These are phyloP conservation scores for Ormyrus thymus DNA, from an alignment of 2,888 invertebrate genomes.

Conservation along the genomic window DNA sequence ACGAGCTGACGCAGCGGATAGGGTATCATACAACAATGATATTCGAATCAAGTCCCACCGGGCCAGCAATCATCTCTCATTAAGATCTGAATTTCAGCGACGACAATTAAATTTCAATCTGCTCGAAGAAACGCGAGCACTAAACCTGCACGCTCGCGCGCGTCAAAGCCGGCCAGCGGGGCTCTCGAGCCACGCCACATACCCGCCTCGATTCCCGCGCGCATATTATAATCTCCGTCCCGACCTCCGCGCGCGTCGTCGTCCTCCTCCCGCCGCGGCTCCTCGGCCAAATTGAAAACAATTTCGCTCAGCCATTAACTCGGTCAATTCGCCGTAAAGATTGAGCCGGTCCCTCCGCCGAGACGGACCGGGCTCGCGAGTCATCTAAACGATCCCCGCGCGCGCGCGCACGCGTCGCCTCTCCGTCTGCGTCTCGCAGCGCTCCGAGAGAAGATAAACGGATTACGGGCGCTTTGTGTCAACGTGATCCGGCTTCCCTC, in stretches of 20 bases:
- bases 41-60: too few relatives aligned
- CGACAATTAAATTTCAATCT: too few relatives aligned
- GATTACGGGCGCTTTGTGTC: conserved; percentile 75
- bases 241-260: neutral
- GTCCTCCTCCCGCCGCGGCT: neutral
- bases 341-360: neutral
- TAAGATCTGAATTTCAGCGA: too few relatives aligned
- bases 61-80: too few relatives aligned
- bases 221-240: neutral
- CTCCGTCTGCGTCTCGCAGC: conserved; percentile 57
- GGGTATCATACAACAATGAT: too few relatives aligned
- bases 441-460: conserved; percentile 74
- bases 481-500: conserved; percentile 72
- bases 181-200: too few relatives aligned
- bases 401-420: neutral
- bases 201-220: too few relatives aligned
- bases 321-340: conserved; percentile 36
- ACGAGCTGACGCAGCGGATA: too few relatives aligned
- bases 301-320: conserved; percentile 39
- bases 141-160: too few relatives aligned
- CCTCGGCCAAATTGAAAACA: conserved; percentile 35
- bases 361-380: neutral
- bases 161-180: too few relatives aligned
- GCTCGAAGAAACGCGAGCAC: too few relatives aligned
- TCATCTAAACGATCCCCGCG: conserved; percentile 19